These are phyloP conservation scores for Eugnorisma glareosa DNA, from an alignment of 2,888 invertebrate genomes.

Conservation along the genomic window DNA sequence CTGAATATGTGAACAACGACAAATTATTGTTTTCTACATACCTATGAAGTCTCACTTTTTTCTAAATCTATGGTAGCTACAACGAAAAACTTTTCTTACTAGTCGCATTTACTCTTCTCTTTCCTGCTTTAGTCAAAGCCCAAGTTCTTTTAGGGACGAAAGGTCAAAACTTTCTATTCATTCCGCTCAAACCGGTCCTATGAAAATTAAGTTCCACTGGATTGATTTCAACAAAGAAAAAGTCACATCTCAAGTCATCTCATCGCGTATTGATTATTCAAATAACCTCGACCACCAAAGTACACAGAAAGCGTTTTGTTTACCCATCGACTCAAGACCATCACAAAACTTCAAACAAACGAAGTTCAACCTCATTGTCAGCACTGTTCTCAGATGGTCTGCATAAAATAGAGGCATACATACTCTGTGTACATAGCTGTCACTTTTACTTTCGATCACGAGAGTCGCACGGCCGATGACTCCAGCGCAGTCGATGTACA, in stretches of 20 bases:
- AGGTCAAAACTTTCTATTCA: not conserved
- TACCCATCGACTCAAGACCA: not conserved
- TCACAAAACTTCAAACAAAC: slow-evolving; percentile 7
- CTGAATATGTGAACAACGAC: no score
- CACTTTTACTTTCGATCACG: slow-evolving; percentile 70
- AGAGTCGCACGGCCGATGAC: slow-evolving; percentile 64
- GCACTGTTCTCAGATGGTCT: slow-evolving; percentile 27
- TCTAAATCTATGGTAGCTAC: not conserved
- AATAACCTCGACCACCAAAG: not conserved
- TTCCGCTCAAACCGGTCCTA: not conserved
- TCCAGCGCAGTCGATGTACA: slow-evolving; percentile 55
- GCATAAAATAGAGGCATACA: slow-evolving; percentile 18
- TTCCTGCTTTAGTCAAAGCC: no score
- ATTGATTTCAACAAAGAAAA: not conserved
- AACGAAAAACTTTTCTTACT: not conserved
- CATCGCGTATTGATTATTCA: not conserved
- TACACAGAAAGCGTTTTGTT: slow-evolving; percentile 12
- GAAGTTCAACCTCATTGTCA: slow-evolving; percentile 19
- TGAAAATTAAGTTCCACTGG: no score
- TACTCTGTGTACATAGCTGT: slow-evolving; percentile 44
- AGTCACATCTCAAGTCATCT: not conserved
- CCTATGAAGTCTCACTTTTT: not conserved
- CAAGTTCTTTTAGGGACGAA: not conserved
- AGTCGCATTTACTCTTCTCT: not conserved
- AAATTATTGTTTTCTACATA: not conserved